These are phyloP conservation scores for Agonopterix heracliana DNA, from an alignment of 2,888 invertebrate species.

Conservation along the genomic window DNA sequence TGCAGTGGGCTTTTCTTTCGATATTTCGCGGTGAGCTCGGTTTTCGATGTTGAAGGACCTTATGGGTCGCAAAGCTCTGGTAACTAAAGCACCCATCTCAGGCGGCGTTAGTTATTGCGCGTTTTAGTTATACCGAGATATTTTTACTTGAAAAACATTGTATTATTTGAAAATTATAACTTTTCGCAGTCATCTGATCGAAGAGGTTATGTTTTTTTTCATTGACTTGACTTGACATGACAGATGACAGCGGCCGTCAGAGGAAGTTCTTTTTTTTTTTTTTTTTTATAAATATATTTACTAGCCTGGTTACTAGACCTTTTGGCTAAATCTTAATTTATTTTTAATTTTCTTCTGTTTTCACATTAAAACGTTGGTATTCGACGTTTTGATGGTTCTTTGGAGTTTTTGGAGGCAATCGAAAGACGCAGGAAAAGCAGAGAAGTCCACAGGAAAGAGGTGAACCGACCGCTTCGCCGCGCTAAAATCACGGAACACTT, in stretches of 20 bases:
- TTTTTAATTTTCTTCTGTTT: too few relatives aligned
- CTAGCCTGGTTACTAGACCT: too few relatives aligned
- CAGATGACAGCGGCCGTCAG: constrained; percentile 10
- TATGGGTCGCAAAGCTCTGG: constrained; percentile 75
- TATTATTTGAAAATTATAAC: constrained; percentile 13
- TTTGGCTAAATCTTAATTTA: too few relatives aligned
- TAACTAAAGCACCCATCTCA: constrained; percentile 81
- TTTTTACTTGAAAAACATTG: constrained; percentile 21
- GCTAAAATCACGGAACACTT: too few relatives aligned
- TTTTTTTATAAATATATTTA: too few relatives aligned
- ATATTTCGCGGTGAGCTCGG: constrained; percentile 83
- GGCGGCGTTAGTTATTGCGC: constrained; percentile 45
- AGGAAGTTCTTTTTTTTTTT: constrained; percentile 19
- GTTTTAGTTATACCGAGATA: constrained; percentile 13
- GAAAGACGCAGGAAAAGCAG: too few relatives aligned
- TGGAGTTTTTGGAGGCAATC: too few relatives aligned
- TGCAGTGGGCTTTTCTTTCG: constrained; percentile 78
- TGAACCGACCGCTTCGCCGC: too few relatives aligned
- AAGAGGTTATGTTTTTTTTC: constrained; percentile 32
- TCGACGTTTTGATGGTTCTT: too few relatives aligned
- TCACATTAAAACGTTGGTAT: too few relatives aligned
- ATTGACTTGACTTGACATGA: constrained; percentile 8
- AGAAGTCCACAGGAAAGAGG: too few relatives aligned
- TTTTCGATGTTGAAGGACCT: constrained; percentile 85
- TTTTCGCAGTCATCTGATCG: constrained; percentile 2